Evolutionary conservation across 2,888 invertebrate species (phyloP), one percentile per base, ranked within the genome.

Genomic region (Eulithis prunata): DNA sequence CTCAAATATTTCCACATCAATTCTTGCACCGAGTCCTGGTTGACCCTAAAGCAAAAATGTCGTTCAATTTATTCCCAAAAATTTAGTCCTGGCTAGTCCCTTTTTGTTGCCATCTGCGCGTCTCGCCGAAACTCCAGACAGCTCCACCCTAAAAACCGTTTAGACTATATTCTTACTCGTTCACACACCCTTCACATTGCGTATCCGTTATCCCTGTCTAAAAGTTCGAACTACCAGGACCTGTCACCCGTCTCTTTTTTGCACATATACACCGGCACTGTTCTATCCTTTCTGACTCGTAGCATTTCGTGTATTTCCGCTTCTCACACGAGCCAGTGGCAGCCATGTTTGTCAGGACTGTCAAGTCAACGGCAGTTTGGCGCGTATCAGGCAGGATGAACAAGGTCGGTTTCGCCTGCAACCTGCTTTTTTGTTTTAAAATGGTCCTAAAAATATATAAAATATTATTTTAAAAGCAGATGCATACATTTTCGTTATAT

Each of bases 91-190:
- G 88, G 83, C 87, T 84, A 51, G 86, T 88, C 89, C 90, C 91
- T 92, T 92, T 91, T 91, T 91, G 90, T 90, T 88, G 81, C 87
- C 92, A 93, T 92, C 91, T 92, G 92, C 91, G 86, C 86, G 85
- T 82, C 84, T 84, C 82, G 81, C 81, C 85, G 79, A 87, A 86
- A 87, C 81, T 90, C 91, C 91, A 91, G 91, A 91, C 92, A 89
- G 89, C 93, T 92, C 93, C 93, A 92, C 93, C 93, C 93, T 91
- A 90, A 91, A 90, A 91, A 91, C 89, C 85, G 88, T 90, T 91
- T 90, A 89, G 85, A 84, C 80, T 78, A 82, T 81, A 82, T 85
- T 87, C 86, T 81, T 87, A 86, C 84, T 85, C 90, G 81, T 86
- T 92, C 89, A 79, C 89, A 84, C 92, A 76, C 83, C 75, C 78